phyloP scores from a whole-genome alignment of 1,140 invertebrate genomes.

The Apocrypta bakeri region DNA sequence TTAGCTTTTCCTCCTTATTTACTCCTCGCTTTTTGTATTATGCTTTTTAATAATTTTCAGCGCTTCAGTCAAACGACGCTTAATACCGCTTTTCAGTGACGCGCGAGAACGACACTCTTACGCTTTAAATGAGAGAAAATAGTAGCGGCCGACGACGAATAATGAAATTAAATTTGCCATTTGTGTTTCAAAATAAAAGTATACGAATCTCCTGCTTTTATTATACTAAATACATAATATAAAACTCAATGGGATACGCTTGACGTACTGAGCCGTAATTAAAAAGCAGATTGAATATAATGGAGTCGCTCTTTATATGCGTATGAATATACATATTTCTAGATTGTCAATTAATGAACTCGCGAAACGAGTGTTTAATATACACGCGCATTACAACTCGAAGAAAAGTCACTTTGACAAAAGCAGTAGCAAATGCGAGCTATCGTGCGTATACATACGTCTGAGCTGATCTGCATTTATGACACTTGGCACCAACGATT shows the following conservation, averaged over 20 bases:
- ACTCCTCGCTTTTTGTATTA: conserved; percentile 5
- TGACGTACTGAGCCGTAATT: background rate
- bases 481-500: conserved; percentile 22
- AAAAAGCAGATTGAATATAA: conserved; percentile 18
- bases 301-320: background rate
- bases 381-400: background rate
- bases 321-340: conserved; percentile 38
- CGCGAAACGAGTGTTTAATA: background rate
- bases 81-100: background rate
- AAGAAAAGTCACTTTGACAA: conserved; percentile 23
- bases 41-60: conserved; percentile 48
- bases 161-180: background rate
- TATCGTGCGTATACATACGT: background rate
- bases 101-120: conserved; percentile 8
- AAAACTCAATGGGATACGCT: background rate
- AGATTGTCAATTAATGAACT: conserved; percentile 17
- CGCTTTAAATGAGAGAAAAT: background rate
- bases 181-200: background rate
- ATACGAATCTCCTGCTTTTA: background rate
- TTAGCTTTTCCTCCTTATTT: conserved; percentile 48
- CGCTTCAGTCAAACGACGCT: background rate
- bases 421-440: background rate
- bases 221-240: background rate
- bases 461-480: no score
- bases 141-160: background rate